Conservation (phyloP, 1,140 invertebrate genomes). For the Papilio glaucus region DNA sequence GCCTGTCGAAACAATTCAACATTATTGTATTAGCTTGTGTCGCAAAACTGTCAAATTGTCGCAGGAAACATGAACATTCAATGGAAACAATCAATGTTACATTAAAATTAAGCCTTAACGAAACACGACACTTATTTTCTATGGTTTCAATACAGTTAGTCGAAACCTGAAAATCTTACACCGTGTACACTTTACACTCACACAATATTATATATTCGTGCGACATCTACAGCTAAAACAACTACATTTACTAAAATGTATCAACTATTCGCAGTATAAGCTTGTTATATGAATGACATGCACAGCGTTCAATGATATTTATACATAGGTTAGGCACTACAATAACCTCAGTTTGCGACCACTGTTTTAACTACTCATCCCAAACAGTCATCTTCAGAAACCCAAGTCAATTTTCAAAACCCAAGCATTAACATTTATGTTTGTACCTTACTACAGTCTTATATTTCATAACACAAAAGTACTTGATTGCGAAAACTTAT, state of each 20-base stretch:
- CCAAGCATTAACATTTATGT: no score
- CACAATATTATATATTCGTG: not conserved
- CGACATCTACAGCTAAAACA: not conserved
- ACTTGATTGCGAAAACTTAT: no score
- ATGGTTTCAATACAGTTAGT: not conserved
- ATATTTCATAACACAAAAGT: no score
- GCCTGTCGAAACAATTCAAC: not conserved
- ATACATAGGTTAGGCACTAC: not conserved
- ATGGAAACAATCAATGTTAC: no score
- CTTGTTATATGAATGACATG: not conserved
- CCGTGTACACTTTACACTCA: conserved; percentile 42
- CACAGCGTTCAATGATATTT: not conserved
- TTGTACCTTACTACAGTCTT: no score
- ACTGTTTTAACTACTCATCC: no score
- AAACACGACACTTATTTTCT: not conserved
- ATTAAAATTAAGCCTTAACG: not conserved
- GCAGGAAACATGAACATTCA: no score
- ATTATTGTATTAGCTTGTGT: not conserved
- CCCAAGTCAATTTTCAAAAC: no score
- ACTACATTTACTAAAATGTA: not conserved
- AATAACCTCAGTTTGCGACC: no score
- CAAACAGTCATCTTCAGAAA: no score
- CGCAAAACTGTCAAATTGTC: no score
- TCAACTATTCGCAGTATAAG: not conserved
- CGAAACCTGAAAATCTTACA: conserved; percentile 66